Conservation (phyloP, 2,113 vertebrate genomes). For the Daboia siamensis region DNA sequence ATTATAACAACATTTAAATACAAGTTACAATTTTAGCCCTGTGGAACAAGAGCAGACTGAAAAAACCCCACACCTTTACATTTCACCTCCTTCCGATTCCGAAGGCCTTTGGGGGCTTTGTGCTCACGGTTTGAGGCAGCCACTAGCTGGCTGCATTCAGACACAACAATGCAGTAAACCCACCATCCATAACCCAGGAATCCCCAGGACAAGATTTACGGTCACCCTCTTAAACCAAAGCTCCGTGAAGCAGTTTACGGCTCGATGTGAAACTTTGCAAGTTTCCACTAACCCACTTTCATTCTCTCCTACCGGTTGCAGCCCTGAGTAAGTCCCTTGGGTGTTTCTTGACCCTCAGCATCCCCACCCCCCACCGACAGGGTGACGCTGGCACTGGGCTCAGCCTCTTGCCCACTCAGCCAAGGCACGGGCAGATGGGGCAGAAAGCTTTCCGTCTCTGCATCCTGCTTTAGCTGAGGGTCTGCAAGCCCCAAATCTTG, state of each 20-base stretch:
- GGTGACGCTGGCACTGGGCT: slow-evolving; percentile 65
- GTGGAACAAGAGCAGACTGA: background rate
- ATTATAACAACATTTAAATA: background rate
- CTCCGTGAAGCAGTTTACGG: background rate
- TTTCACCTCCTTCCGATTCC: background rate
- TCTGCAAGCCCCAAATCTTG: slow-evolving; percentile 51
- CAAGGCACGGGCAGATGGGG: slow-evolving; percentile 33
- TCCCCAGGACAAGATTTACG: background rate
- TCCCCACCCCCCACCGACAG: background rate
- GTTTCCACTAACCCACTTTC: background rate
- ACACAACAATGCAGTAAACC: background rate
- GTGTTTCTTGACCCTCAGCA: background rate
- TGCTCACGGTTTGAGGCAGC: background rate
- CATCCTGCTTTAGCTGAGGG: slow-evolving; percentile 49
- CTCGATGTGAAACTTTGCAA: background rate
- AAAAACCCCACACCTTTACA: background rate
- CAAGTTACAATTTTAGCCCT: background rate
- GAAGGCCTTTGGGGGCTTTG: background rate
- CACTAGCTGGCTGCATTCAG: background rate
- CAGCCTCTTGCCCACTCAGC: slow-evolving; percentile 55
- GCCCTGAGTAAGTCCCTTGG: background rate
- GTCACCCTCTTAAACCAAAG: background rate
- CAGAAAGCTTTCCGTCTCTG: slow-evolving; percentile 61
- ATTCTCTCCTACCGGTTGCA: background rate
- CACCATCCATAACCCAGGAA: background rate